Percentiles rank a stretch among this genome's conserved stretches.
Evolutionary conservation across 2,113 vertebrate genomes (phyloP).

Genomic region (Isurus oxyrinchus): DNA sequence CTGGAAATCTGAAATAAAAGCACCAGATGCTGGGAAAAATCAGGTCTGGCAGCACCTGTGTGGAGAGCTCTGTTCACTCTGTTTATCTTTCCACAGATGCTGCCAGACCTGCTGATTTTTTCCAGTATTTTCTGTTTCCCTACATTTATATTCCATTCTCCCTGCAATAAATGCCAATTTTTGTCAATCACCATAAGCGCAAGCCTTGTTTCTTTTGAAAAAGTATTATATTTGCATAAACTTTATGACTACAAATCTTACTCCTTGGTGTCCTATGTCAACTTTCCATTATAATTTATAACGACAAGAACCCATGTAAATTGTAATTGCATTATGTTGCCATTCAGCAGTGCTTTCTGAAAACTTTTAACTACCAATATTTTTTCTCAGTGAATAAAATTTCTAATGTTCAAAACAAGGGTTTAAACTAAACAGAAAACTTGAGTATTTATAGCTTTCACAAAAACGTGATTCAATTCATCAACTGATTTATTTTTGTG

Average conservation of each 20-base stretch:
- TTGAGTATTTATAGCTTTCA: not conserved
- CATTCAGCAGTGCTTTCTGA: not conserved
- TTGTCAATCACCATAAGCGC: too few species aligned
- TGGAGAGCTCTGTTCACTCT: too few species aligned
- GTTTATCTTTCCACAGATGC: too few species aligned
- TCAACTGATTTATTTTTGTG: not conserved
- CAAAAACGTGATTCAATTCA: not conserved
- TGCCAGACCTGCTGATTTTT: too few species aligned
- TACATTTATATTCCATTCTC: not conserved
- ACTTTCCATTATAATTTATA: not conserved
- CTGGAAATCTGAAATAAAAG: too few species aligned
- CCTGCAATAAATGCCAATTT: not conserved
- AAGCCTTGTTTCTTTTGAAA: not conserved
- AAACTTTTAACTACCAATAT: not conserved
- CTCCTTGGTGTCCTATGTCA: not conserved
- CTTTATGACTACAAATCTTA: not conserved
- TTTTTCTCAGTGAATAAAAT: not conserved
- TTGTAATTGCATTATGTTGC: not conserved
- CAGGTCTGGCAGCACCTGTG: too few species aligned
- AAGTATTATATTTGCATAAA: not conserved
- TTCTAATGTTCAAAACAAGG: not conserved
- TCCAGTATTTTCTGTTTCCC: not conserved
- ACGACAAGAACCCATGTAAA: not conserved
- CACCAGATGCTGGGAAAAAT: too few species aligned
- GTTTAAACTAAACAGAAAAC: not conserved